Percentiles rank a stretch among this genome's conserved stretches.
phyloP scores from a whole-genome alignment of 2,113 vertebrate genomes.

The Herpailurus yagouaroundi region DNA sequence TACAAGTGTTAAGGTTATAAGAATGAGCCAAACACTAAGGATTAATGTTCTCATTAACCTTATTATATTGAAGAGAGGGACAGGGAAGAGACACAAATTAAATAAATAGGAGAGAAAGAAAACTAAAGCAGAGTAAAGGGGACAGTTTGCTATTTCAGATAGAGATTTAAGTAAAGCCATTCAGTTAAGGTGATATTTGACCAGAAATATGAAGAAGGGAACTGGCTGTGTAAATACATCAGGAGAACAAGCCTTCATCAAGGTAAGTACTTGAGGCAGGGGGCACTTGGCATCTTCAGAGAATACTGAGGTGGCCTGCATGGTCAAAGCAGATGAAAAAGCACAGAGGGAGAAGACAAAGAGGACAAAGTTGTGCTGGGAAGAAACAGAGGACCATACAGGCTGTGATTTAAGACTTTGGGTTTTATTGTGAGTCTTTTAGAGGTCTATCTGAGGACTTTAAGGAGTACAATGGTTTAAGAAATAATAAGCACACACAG shows the following conservation, averaged over 20 bases:
- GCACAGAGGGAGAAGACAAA: not conserved
- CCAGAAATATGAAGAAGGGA: not conserved
- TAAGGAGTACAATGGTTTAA: not conserved
- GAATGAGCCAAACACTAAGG: not conserved
- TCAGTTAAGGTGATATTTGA: not conserved
- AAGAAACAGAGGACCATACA: fast-evolving
- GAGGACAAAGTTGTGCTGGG: fast-evolving
- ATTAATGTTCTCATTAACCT: not conserved
- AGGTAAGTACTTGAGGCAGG: no score
- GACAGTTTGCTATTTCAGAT: not conserved
- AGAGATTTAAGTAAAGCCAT: not conserved
- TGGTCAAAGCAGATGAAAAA: not conserved
- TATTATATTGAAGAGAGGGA: not conserved
- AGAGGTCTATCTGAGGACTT: not conserved
- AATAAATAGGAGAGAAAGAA: not conserved
- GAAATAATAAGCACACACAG: not conserved
- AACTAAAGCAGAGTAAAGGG: not conserved
- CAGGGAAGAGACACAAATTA: not conserved
- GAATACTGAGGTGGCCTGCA: not conserved
- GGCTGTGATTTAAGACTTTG: not conserved
- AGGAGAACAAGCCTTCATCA: not conserved
- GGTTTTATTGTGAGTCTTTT: not conserved
- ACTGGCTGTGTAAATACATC: not conserved
- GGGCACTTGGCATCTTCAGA: not conserved
- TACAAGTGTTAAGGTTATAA: not conserved